Percentiles rank a stretch among this genome's conserved stretches.
phyloP scores from a whole-genome alignment of 2,888 invertebrate species.

The Papilio elwesi region DNA sequence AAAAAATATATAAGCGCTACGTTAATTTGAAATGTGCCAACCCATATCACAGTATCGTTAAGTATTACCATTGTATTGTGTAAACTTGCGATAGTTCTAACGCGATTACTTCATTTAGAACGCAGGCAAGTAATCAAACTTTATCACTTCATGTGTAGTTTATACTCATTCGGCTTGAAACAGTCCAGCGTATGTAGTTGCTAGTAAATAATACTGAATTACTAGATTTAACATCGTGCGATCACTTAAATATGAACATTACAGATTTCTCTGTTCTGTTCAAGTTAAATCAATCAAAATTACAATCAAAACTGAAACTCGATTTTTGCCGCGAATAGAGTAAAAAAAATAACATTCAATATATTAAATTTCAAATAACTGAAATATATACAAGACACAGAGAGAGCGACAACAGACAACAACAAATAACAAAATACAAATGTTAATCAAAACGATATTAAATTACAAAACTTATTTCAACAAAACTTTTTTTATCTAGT shows the following conservation, averaged over 20 bases:
- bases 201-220: background rate
- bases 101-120: conserved; percentile 21
- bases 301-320: too few relatives aligned
- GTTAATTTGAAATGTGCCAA: background rate
- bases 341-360: too few relatives aligned
- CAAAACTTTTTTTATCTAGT: too few relatives aligned
- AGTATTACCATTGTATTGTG: conserved; percentile 25
- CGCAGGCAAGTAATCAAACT: background rate
- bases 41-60: background rate
- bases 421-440: too few relatives aligned
- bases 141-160: background rate
- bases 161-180: background rate
- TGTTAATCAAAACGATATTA: too few relatives aligned
- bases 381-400: too few relatives aligned
- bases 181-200: background rate
- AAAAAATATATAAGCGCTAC: too few relatives aligned
- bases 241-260: background rate
- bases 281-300: too few relatives aligned
- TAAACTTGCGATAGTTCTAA: conserved; percentile 17
- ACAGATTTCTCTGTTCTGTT: background rate
- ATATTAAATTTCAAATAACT: too few relatives aligned
- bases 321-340: too few relatives aligned
- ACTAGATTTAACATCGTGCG: background rate
- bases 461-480: too few relatives aligned
- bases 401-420: too few relatives aligned